Base-by-base conservation (phyloP, 2,797 vertebrate genomes). In the Sebastes nivosus region DNA sequence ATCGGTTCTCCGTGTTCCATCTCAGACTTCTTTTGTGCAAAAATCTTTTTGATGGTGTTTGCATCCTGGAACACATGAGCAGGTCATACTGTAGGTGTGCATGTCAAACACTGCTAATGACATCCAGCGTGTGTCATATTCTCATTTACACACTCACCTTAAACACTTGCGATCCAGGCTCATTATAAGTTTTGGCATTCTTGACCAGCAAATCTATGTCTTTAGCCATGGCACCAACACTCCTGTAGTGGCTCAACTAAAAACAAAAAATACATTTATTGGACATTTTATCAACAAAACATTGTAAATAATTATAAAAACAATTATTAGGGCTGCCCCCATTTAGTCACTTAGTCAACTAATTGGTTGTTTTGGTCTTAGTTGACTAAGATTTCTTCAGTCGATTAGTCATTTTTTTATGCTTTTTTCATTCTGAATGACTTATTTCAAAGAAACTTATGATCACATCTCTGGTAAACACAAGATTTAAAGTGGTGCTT, bases 141-240 rank as follows among this genome's bases (percentile, higher is more conserved):
- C 13, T 77, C 6, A 36, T 4, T n/a, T n/a, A 7, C 22, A 79
- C 1, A 72, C 95, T 90, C 87, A 99, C 98, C 97, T 99, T 99
- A 86, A 99, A 99, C 32, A 99, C 98, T 93, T 99, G 98, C 24
- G 98, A 99, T 74, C 98, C 98, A 66, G 98, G 98, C 70, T 99
- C 98, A 77, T 99, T 99, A 77, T 99, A 99, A 1, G 97, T 98
- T 96, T 98, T 99, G 86, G 98, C 98, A 92, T 99, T 99, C 95
- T 98, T 99, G 87, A 97, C 97, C 81, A 99, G 94, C 63, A 99
- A 93, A 90, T 99, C 98, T 79, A 99, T 96, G 88, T 99, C 98
- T 95, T 99, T 99, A 75, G 97, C 96, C 97, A 99, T 99, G 70
- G 97, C 96, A 83, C 95, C 95, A 79, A 98, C 93, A 90, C 96